Evolutionary conservation across 2,888 invertebrate genomes (phyloP).

Genomic region (Drosophila tanythrix): DNA sequence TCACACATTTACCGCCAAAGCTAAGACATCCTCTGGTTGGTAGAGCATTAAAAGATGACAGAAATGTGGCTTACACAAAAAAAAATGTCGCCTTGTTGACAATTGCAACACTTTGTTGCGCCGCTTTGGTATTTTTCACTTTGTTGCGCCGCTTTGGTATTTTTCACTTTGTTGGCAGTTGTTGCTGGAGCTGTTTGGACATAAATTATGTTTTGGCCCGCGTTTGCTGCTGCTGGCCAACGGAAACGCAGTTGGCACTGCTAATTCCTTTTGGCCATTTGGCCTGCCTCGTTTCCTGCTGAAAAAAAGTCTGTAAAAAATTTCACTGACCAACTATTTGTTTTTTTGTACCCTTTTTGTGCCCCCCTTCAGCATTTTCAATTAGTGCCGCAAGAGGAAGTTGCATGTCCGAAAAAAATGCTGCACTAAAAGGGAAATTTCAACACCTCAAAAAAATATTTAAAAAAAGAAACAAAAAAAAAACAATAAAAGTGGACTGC

Average conservation of each 20-base stretch:
- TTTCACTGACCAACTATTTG: constrained; percentile 14
- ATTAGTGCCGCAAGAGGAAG: constrained; percentile 66
- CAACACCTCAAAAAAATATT: constrained; percentile 45
- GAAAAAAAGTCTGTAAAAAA: constrained; percentile 2
- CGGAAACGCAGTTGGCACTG: constrained; percentile 73
- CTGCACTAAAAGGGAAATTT: constrained; percentile 52
- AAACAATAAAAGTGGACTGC: constrained; percentile 9
- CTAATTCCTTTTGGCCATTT: constrained; percentile 68
- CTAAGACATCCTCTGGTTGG: background rate
- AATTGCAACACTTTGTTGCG: constrained; percentile 24
- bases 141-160: constrained; percentile 3
- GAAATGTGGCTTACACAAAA: constrained; percentile 11
- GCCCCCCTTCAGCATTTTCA: constrained; percentile 41
- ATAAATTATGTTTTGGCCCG: background rate
- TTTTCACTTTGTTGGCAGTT: constrained; percentile 13
- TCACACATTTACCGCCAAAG: rapidly evolving
- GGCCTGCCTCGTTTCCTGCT: constrained; percentile 51
- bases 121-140: constrained; percentile 8
- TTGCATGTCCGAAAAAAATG: constrained; percentile 29
- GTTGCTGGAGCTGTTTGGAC: constrained; percentile 8
- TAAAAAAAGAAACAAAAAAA: constrained; percentile 25
- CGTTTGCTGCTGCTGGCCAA: constrained; percentile 19
- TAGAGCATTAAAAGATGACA: constrained; percentile 12
- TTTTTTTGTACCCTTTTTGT: constrained; percentile 9
- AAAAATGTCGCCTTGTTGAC: constrained; percentile 51